These are phyloP conservation scores for Meiosimyza platycephala DNA, from an alignment of 2,888 invertebrate species.

Conservation along the genomic window DNA sequence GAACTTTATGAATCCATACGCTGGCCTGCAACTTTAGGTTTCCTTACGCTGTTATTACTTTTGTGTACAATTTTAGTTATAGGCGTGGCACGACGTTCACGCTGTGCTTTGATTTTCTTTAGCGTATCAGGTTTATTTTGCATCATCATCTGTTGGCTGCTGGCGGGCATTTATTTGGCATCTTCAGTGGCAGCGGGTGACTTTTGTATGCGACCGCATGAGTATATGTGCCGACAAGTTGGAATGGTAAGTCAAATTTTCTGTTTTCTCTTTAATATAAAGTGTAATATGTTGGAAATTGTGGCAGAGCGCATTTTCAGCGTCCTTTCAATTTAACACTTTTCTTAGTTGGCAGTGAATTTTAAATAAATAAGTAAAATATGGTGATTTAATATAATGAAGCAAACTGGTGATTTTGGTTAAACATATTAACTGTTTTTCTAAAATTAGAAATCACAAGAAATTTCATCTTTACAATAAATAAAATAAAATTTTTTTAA, in stretches of 20 bases:
- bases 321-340: too few species aligned
- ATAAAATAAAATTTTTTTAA: too few species aligned
- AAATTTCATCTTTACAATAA: too few species aligned
- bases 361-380: too few species aligned
- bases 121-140: conserved; percentile 81
- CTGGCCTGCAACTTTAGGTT: conserved; percentile 67
- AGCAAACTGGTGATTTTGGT: too few species aligned
- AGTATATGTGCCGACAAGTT: conserved; percentile 66
- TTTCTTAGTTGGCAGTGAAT: too few species aligned
- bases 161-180: conserved; percentile 87
- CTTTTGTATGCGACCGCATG: conserved; percentile 85
- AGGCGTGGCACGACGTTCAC: conserved; percentile 71
- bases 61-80: conserved; percentile 66
- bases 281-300: background rate
- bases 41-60: conserved; percentile 63
- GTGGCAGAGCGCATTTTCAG: too few species aligned
- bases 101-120: conserved; percentile 89
- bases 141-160: conserved; percentile 79
- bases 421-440: too few species aligned
- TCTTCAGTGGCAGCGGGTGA: conserved; percentile 87
- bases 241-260: conserved; percentile 61
- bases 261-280: background rate
- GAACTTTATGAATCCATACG: conserved; percentile 67
- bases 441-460: too few species aligned
- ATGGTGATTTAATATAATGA: too few species aligned